Base-by-base conservation (phyloP, 2,888 invertebrate genomes). In the Rotaria macrura region DNA sequence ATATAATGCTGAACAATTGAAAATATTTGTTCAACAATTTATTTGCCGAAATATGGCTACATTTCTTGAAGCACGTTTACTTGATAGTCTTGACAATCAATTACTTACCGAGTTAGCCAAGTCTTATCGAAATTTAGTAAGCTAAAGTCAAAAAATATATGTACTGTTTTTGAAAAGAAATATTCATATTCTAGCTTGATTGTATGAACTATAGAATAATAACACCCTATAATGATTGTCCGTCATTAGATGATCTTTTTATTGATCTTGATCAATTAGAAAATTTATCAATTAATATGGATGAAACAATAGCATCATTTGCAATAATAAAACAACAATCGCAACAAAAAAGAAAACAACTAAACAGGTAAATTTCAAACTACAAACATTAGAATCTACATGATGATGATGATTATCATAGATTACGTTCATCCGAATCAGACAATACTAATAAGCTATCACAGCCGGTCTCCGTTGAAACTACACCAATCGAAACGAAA, bases 1-100 rank as follows among this genome's bases (percentile, higher is more conserved):
- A 20, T 95, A 95, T 91, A 95, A 95, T 89, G 94, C 95, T 10
- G 89, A 91, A 0, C 93, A 94, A 87, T 91, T 96, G 25, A 94
- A 94, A 90, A 91, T 91, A 25, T 93, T 93, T 87, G 94, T 94
- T 89, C 93, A 94, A 92, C 93, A 94, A 88, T 95, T 94, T 89
- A 94, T 95, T 87, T 93, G 93, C 10, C 92, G 94, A 84, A 96
- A 96, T 90, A 90, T 95, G 79, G 91, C 93, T 10, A 92, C 94
- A 34, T 91, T 95, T 23, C 91, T 95, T 12, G 94, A 94, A 90
- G 93, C 93, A 87, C 93, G 91, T 92, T 47, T 52, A 86, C 43
- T 86, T 1, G 55, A 65, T 54, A 86, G n/a, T 74, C 20, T 84
- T 85, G 87, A 87, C n/a, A 25, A 57, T 34, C 34, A 85, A 34